A percentile compares a stretch with the other conserved stretches of the same genome.
Evolutionary conservation across 2,113 vertebrate species (phyloP).

Genomic region (Naja naja): DNA sequence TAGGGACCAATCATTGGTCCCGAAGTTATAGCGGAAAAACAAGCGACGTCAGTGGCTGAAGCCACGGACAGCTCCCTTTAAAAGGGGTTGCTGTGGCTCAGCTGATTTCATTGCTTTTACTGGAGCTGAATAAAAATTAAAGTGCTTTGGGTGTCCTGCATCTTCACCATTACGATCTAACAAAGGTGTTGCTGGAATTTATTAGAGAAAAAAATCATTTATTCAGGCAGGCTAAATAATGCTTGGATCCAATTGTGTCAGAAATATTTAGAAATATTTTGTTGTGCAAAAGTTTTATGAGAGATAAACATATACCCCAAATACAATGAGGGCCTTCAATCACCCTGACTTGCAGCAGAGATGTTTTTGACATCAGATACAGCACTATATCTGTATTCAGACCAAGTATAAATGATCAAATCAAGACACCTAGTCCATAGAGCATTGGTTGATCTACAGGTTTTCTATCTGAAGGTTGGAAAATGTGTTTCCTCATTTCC

Average conservation of each 20-base stretch:
- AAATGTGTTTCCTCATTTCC: not conserved
- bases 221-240: slow-evolving; percentile 43
- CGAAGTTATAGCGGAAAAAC: no score
- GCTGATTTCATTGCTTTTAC: no score
- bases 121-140: no score
- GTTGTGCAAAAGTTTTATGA: not conserved
- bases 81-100: no score
- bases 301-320: not conserved
- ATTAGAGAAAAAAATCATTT: slow-evolving; percentile 46
- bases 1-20: no score
- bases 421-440: not conserved
- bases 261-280: not conserved
- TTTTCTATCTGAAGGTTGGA: not conserved
- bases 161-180: no score
- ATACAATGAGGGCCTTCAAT: not conserved
- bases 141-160: no score
- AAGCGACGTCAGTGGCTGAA: no score
- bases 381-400: not conserved
- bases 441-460: not conserved
- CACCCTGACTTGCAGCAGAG: not conserved
- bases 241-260: not conserved
- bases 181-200: slow-evolving; percentile 38
- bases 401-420: slow-evolving; percentile 5
- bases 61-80: no score
- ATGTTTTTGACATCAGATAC: not conserved